A percentile compares a stretch with the other conserved stretches of the same genome.
phyloP scores from a whole-genome alignment of 1,140 invertebrate species.

The Acromyrmex heyeri region DNA sequence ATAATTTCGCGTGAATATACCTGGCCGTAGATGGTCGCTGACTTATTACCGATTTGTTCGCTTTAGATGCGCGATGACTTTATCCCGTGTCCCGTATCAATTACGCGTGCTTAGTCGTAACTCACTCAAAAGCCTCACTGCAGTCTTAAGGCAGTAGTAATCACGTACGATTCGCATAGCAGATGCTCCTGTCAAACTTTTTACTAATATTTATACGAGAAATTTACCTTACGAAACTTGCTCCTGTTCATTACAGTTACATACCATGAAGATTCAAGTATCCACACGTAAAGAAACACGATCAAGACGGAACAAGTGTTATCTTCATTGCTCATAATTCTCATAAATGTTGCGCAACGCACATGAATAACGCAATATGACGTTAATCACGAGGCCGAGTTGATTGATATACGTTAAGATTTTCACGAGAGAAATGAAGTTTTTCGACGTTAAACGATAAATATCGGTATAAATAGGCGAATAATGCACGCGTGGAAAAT shows the following conservation, averaged over 20 bases:
- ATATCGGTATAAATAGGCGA: not conserved
- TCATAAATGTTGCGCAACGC: slow-evolving; percentile 39
- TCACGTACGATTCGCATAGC: not conserved
- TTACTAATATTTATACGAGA: slow-evolving; percentile 28
- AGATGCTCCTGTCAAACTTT: slow-evolving; percentile 21
- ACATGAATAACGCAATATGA: slow-evolving; percentile 20
- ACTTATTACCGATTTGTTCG: slow-evolving; percentile 34
- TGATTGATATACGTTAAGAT: not conserved
- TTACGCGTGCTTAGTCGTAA: slow-evolving; percentile 31
- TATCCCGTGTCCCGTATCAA: slow-evolving; percentile 24
- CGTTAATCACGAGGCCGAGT: slow-evolving; percentile 27
- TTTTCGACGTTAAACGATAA: not conserved
- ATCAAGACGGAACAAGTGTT: slow-evolving; percentile 14
- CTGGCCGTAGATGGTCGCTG: slow-evolving; percentile 6
- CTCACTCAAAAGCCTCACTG: not conserved
- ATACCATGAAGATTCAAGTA: slow-evolving; percentile 28
- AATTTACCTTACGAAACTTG: slow-evolving; percentile 36
- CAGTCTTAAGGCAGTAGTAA: not conserved
- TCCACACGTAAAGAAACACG: not conserved
- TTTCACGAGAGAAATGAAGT: not conserved
- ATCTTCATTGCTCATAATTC: not conserved
- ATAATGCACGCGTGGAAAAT: slow-evolving; percentile 19
- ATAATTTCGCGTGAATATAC: slow-evolving; percentile 55
- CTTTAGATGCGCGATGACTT: slow-evolving; percentile 35
- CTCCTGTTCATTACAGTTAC: slow-evolving; percentile 27